phyloP scores from a whole-genome alignment of 2,888 invertebrate species.

The Microctonus hyperodae region DNA sequence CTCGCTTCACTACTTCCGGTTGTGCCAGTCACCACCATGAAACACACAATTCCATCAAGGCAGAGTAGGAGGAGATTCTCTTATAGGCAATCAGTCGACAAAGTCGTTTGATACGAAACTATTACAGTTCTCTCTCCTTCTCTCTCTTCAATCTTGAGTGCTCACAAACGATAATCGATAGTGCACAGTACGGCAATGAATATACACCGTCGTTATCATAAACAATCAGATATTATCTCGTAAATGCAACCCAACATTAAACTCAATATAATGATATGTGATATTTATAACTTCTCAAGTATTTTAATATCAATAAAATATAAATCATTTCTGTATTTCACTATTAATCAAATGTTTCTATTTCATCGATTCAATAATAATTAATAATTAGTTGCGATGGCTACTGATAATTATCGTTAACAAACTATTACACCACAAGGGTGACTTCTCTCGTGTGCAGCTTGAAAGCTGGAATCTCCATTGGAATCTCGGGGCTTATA shows the following conservation, averaged over 20 bases:
- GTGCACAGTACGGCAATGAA: not conserved
- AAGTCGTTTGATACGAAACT: constrained; percentile 28
- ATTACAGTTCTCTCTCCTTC: constrained; percentile 4
- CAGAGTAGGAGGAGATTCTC: not conserved
- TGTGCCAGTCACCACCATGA: constrained; percentile 32
- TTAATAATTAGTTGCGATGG: not conserved
- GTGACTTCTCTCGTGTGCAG: not conserved
- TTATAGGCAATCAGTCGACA: constrained; percentile 24
- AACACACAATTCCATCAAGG: constrained; percentile 23
- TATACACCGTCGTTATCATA: not conserved
- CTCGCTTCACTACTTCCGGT: constrained; percentile 21
- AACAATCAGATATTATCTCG: not conserved
- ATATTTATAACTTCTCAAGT: no score
- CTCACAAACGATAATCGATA: constrained; percentile 7
- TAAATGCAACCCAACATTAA: not conserved
- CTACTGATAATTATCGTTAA: not conserved
- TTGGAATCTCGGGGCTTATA: not conserved
- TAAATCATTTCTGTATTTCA: no score
- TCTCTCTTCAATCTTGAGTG: not conserved
- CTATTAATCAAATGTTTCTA: no score
- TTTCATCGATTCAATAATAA: not conserved
- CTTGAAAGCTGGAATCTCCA: not conserved
- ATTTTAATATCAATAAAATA: no score
- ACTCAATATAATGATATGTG: no score
- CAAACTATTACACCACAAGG: not conserved